Conservation (phyloP, 2,888 invertebrate genomes). For the Lasioglossum villosulum region DNA sequence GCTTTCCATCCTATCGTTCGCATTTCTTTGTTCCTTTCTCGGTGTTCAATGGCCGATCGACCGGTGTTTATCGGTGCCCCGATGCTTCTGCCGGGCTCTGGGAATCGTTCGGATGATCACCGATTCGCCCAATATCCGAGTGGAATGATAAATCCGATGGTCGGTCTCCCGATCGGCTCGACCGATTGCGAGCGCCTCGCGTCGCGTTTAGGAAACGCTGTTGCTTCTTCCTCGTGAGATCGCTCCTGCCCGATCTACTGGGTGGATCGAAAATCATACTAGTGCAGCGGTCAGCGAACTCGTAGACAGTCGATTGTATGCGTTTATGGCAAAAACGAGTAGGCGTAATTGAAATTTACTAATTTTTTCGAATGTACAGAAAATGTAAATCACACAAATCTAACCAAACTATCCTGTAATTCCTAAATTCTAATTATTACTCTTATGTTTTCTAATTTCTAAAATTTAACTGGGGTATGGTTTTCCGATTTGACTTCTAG, state of each 20-base stretch:
- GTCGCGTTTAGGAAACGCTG: constrained; percentile 14
- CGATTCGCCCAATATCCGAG: constrained; percentile 21
- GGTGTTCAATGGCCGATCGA: constrained; percentile 1
- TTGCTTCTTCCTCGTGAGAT: constrained; percentile 2
- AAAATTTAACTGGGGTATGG: too few relatives aligned
- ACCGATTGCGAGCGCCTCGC: not conserved
- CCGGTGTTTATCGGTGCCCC: constrained; percentile 4
- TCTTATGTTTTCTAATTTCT: too few relatives aligned
- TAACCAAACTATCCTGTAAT: too few relatives aligned
- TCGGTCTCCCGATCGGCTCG: constrained; percentile 11
- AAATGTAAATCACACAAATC: too few relatives aligned
- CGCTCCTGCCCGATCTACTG: constrained; percentile 1
- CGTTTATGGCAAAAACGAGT: too few relatives aligned
- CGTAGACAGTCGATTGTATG: too few relatives aligned
- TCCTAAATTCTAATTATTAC: too few relatives aligned
- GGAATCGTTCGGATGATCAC: constrained; percentile 15
- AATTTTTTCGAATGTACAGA: too few relatives aligned
- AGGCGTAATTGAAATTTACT: too few relatives aligned
- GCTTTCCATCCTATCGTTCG: constrained; percentile 14
- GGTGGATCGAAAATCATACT: not conserved
- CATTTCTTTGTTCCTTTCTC: constrained; percentile 7
- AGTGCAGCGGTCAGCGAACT: too few relatives aligned
- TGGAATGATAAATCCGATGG: constrained; percentile 24
- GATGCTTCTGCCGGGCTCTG: not conserved
- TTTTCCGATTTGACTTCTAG: too few relatives aligned